Percentiles rank a stretch among this genome's conserved stretches.
phyloP scores from a whole-genome alignment of 2,888 invertebrate genomes.

The Hymenopus coronatus region DNA sequence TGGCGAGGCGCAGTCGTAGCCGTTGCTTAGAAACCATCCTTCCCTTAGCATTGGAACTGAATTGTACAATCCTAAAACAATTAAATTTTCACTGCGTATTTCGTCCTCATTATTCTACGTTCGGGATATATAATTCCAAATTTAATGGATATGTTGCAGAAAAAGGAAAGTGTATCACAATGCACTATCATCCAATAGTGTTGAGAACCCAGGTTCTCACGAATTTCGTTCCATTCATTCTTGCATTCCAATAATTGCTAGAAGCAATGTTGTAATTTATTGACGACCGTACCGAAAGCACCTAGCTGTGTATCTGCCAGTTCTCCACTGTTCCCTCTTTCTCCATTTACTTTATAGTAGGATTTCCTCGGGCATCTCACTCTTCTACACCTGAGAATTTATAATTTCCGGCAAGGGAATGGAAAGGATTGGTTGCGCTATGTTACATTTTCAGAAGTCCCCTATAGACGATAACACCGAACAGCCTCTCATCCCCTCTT shows the following conservation, averaged over 20 bases:
- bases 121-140: too few species aligned
- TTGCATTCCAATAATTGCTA: not conserved
- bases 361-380: not conserved
- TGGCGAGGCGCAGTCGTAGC: too few species aligned
- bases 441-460: not conserved
- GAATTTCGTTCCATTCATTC: not conserved
- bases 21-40: too few species aligned
- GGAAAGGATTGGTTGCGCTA: not conserved
- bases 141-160: too few species aligned
- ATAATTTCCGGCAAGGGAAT: conserved; percentile 7
- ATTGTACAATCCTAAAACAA: too few species aligned
- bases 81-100: too few species aligned
- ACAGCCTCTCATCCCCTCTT: not conserved
- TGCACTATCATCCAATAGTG: not conserved
- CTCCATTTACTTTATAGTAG: not conserved
- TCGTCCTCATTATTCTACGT: too few species aligned
- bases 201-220: not conserved
- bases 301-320: not conserved
- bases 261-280: not conserved
- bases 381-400: not conserved
- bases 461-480: not conserved
- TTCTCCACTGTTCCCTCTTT: not conserved
- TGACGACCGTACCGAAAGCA: not conserved
- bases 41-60: too few species aligned
- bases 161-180: too few species aligned